Conservation (phyloP, 2,797 vertebrate species). For the Delichon dasypus region DNA sequence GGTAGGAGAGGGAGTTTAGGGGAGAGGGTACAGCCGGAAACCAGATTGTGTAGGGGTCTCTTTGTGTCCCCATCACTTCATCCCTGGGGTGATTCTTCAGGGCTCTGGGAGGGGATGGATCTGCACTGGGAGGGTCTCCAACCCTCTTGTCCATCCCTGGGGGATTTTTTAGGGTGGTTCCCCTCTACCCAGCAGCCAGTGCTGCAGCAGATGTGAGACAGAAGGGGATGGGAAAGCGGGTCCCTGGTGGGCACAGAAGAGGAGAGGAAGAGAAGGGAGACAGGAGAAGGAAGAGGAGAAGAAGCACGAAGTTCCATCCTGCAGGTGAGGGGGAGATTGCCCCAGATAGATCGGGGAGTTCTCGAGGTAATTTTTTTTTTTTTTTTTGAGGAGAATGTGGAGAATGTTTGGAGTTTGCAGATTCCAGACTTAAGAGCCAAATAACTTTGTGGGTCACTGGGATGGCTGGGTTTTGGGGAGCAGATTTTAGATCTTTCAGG, state of each 20-base stretch:
- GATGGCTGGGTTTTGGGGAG: not conserved
- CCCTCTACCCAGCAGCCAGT: not conserved
- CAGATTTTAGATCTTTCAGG: not conserved
- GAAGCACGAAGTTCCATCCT: not conserved
- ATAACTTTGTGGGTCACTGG: not conserved
- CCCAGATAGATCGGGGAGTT: not conserved
- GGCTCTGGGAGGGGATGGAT: not conserved
- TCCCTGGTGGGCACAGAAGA: not conserved
- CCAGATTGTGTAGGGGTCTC: not conserved
- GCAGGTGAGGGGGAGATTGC: no score
- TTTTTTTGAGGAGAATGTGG: not conserved
- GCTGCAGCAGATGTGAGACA: no score
- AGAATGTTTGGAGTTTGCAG: not conserved
- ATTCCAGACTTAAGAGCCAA: not conserved
- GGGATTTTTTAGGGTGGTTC: not conserved
- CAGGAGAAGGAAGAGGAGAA: not conserved
- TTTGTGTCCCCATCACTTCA: not conserved
- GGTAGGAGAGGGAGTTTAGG: no score
- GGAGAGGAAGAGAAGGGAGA: not conserved
- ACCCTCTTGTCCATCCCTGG: no score
- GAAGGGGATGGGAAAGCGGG: not conserved
- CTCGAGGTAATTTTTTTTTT: not conserved
- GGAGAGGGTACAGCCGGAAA: not conserved
- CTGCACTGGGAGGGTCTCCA: not conserved
- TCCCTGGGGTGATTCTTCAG: not conserved